phyloP scores from a whole-genome alignment of 2,888 invertebrate genomes.

The Allophyes oxyacanthae region DNA sequence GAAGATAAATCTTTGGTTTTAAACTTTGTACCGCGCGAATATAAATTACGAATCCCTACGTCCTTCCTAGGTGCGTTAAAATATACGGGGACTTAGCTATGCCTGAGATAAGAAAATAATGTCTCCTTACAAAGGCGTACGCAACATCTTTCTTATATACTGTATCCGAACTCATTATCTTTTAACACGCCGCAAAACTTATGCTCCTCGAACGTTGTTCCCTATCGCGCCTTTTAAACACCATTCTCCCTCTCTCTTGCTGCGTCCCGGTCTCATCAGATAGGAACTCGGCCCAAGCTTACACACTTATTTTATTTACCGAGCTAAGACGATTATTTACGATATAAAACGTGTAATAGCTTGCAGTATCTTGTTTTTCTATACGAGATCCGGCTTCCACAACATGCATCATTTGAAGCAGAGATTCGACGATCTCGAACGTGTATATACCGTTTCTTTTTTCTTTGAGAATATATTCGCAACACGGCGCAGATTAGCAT shows the following conservation, averaged over 20 bases:
- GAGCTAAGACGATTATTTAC: slow-evolving; percentile 85
- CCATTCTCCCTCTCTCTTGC: slow-evolving; percentile 78
- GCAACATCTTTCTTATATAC: slow-evolving; percentile 81
- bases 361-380: slow-evolving; percentile 81
- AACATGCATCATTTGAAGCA: slow-evolving; percentile 80
- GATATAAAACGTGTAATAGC: slow-evolving; percentile 83
- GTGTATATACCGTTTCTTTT: slow-evolving; percentile 70
- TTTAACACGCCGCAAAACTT: slow-evolving; percentile 83
- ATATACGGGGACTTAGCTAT: slow-evolving; percentile 72
- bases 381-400: slow-evolving; percentile 71
- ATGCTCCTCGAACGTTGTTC: slow-evolving; percentile 78
- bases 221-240: slow-evolving; percentile 84
- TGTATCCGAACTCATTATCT: slow-evolving; percentile 84
- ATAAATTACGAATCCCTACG: slow-evolving; percentile 79
- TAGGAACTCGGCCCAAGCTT: slow-evolving; percentile 77
- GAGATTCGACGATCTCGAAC: slow-evolving; percentile 72
- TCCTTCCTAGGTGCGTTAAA: slow-evolving; percentile 78
- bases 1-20: slow-evolving; percentile 81
- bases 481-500: slow-evolving; percentile 82
- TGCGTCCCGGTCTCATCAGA: slow-evolving; percentile 83
- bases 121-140: slow-evolving; percentile 77
- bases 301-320: slow-evolving; percentile 87
- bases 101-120: slow-evolving; percentile 79
- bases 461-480: slow-evolving; percentile 78
- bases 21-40: slow-evolving; percentile 73